phyloP scores from a whole-genome alignment of 2,797 vertebrate species.

The Pseudocheirus occidentalis region DNA sequence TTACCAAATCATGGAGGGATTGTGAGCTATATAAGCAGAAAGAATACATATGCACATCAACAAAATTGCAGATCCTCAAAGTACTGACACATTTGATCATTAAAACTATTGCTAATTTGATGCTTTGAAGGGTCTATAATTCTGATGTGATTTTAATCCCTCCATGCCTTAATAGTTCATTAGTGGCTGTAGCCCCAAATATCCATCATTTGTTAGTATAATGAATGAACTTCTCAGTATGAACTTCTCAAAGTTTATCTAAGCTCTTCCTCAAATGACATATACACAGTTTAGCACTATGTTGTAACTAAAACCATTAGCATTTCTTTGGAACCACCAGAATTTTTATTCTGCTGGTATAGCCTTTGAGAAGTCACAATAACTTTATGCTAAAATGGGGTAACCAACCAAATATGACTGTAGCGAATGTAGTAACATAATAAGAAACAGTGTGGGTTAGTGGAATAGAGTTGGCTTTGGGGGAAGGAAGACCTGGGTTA shows the following conservation, averaged over 20 bases:
- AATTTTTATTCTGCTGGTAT: background rate
- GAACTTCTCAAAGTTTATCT: background rate
- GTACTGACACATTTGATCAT: background rate
- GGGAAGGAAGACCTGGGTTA: background rate
- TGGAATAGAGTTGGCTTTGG: background rate
- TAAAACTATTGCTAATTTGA: background rate
- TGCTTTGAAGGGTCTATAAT: background rate
- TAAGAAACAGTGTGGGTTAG: background rate
- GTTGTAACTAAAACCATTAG: background rate
- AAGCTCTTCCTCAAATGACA: background rate
- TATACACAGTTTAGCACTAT: background rate
- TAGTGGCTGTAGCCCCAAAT: background rate
- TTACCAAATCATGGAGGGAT: background rate
- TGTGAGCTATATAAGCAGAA: background rate
- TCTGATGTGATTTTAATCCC: background rate
- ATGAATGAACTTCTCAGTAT: background rate
- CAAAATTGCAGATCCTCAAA: background rate
- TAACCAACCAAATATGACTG: background rate
- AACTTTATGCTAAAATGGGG: background rate
- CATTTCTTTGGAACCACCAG: background rate
- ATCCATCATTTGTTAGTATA: background rate
- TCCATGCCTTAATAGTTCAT: background rate
- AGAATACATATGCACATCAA: background rate
- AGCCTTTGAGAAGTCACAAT: background rate
- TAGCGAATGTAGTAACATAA: background rate